Percentiles rank a stretch among this genome's conserved stretches.
Conservation (phyloP, 1,140 invertebrate species). For the Aphelenchoides fujianensis region DNA sequence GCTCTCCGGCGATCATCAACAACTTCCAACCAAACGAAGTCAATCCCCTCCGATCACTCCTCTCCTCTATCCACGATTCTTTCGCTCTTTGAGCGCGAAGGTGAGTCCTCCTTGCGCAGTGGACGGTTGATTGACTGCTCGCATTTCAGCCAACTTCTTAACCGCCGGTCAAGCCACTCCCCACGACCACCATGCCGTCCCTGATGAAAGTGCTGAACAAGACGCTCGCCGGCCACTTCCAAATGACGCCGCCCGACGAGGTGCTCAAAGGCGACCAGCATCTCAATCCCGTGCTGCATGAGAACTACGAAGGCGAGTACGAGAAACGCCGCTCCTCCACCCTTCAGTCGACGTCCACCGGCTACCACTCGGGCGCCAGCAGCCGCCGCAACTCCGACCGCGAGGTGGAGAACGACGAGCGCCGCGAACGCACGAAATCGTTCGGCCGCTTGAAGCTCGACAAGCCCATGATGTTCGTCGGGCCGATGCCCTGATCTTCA, state of each 20-base stretch:
- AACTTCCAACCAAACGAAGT: no score
- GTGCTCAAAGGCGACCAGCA: not conserved
- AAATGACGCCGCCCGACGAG: not conserved
- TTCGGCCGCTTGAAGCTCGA: not conserved
- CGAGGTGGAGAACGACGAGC: not conserved
- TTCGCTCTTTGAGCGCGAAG: not conserved
- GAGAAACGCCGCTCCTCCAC: no score
- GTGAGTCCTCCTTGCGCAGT: not conserved
- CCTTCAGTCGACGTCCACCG: no score
- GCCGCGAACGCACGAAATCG: not conserved
- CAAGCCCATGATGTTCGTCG: not conserved
- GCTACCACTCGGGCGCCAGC: no score
- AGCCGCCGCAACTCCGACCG: not conserved
- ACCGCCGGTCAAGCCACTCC: not conserved
- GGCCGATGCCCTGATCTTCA: not conserved
- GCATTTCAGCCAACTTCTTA: not conserved
- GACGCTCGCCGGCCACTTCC: not conserved
- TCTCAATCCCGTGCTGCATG: not conserved
- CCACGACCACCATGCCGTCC: not conserved
- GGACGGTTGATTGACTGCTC: not conserved
- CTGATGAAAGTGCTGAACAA: not conserved
- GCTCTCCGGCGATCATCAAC: no score
- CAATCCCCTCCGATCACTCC: no score
- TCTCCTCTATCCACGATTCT: no score
- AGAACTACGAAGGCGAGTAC: no score